These are phyloP conservation scores for Oreochromis mossambicus DNA, from an alignment of 2,797 vertebrate genomes.

Conservation along the genomic window DNA sequence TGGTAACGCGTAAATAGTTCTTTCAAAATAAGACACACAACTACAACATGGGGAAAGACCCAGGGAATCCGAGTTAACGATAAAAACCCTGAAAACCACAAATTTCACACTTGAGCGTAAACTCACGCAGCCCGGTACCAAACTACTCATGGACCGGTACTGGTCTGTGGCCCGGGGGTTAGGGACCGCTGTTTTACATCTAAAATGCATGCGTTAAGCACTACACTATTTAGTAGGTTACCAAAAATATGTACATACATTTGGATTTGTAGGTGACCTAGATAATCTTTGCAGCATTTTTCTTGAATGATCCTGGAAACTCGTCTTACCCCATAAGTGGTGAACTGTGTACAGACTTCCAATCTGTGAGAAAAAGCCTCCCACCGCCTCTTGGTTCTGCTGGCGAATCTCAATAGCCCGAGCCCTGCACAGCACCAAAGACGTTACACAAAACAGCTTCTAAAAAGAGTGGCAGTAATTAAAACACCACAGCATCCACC, in stretches of 20 bases:
- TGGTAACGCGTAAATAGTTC: neutral
- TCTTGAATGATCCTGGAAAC: neutral
- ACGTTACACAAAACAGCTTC: neutral
- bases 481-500: neutral
- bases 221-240: neutral
- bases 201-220: neutral
- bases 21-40: neutral
- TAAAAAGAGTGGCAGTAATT: neutral
- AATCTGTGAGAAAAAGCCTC: slow-evolving; percentile 96
- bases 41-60: neutral
- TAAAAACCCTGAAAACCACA: neutral
- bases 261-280: neutral
- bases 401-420: slow-evolving; percentile 92
- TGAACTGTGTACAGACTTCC: slow-evolving; percentile 92
- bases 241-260: neutral
- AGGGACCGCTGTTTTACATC: neutral
- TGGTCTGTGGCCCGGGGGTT: neutral
- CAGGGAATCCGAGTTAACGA: accelerated
- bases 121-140: neutral
- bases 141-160: neutral
- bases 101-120: neutral
- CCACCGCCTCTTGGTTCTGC: slow-evolving; percentile 86
- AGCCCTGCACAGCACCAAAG: slow-evolving; percentile 77
- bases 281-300: neutral
- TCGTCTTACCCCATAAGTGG: slow-evolving; percentile 92